Evolutionary conservation across 2,888 invertebrate genomes (phyloP).

Genomic region (Leptura quadrifasciata): DNA sequence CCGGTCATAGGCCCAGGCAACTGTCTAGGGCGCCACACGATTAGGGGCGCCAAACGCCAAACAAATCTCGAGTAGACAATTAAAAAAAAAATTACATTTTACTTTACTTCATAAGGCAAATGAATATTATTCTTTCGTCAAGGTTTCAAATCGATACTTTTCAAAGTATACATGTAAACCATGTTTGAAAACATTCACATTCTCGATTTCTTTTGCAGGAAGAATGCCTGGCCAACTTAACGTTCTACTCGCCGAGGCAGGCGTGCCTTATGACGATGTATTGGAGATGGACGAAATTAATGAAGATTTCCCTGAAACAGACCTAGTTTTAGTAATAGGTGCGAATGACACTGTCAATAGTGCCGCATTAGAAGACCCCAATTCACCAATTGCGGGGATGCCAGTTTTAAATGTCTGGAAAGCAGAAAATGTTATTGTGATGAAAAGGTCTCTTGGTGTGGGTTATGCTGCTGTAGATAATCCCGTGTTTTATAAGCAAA

Average conservation of each 20-base stretch:
- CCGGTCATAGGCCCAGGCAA: no score
- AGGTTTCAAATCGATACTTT: no score
- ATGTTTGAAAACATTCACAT: constrained; percentile 17
- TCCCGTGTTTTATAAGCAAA: constrained; percentile 92
- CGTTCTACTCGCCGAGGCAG: constrained; percentile 93
- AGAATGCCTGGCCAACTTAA: constrained; percentile 95
- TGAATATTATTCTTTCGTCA: no score
- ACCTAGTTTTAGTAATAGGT: constrained; percentile 89
- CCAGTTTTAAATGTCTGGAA: constrained; percentile 93
- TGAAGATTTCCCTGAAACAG: constrained; percentile 88
- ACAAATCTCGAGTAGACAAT: no score
- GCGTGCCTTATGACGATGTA: constrained; percentile 93
- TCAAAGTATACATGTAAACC: not conserved
- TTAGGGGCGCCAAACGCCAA: no score
- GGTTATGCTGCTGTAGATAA: constrained; percentile 94
- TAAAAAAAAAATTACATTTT: no score
- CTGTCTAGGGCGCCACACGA: no score
- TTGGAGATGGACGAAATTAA: constrained; percentile 96
- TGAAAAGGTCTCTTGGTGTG: constrained; percentile 80
- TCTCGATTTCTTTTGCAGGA: constrained; percentile 74
- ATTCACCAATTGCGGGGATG: constrained; percentile 95
- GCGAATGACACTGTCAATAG: constrained; percentile 95
- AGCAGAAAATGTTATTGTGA: constrained; percentile 90
- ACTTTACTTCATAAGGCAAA: no score
- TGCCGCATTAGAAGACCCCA: constrained; percentile 92